phyloP scores from a whole-genome alignment of 2,113 vertebrate genomes.

The Podilymbus podiceps region DNA sequence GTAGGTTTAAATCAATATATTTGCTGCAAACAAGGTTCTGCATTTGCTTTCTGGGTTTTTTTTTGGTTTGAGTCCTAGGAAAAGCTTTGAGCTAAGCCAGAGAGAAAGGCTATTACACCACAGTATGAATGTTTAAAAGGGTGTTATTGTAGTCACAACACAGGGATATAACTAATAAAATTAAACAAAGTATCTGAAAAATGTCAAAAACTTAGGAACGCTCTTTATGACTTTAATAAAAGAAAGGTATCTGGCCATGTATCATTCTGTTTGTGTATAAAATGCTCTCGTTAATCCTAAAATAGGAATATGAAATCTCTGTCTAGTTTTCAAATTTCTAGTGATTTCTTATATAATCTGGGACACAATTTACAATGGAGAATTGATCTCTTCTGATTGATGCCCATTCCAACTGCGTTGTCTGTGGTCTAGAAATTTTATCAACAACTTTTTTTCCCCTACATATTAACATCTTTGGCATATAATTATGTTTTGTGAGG shows the following conservation, averaged over 20 bases:
- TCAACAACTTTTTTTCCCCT: neutral
- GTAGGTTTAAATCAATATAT: neutral
- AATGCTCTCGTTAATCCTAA: neutral
- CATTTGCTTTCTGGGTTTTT: neutral
- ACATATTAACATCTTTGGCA: neutral
- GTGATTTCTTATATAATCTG: neutral
- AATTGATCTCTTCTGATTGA: neutral
- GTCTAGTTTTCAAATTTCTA: neutral
- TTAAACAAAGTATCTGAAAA: neutral
- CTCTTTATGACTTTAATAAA: neutral
- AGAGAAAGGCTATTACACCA: neutral
- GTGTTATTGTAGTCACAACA: neutral
- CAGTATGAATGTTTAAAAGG: neutral
- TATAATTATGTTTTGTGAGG: neutral
- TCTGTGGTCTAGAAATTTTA: neutral
- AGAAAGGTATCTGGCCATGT: neutral
- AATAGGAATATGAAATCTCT: neutral
- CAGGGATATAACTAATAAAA: neutral
- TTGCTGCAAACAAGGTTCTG: neutral
- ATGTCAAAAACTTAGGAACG: neutral
- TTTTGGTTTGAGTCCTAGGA: neutral
- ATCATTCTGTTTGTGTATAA: neutral
- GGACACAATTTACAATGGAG: neutral
- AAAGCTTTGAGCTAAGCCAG: neutral
- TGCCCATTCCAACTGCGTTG: neutral